Evolutionary conservation across 2,888 invertebrate species (phyloP).

Genomic region (Lithophane leautieri): DNA sequence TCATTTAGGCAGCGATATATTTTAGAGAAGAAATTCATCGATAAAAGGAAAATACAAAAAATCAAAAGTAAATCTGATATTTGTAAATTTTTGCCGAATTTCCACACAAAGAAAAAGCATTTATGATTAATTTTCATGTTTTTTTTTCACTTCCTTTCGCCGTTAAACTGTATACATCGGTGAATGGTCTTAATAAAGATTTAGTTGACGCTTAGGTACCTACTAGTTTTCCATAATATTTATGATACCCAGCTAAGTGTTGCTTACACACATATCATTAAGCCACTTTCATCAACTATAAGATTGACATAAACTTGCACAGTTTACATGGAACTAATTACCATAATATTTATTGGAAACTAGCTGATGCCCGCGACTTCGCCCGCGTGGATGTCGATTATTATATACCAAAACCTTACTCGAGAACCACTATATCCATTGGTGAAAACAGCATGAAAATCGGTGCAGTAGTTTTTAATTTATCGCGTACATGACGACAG

Average conservation of each 20-base stretch:
- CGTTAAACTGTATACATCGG: neutral
- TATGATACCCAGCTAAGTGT: neutral
- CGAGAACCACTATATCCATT: no score
- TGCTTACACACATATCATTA: neutral
- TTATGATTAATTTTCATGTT: neutral
- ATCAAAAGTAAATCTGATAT: no score
- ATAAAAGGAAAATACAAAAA: neutral
- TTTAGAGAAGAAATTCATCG: neutral
- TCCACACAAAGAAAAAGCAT: no score
- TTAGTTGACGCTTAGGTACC: neutral
- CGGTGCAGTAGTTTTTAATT: no score
- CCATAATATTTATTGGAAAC: slow-evolving; percentile 3
- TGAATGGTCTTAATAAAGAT: neutral
- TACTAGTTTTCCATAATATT: neutral
- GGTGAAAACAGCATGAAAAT: no score
- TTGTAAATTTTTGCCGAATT: no score
- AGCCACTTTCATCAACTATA: neutral
- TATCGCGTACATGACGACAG: no score
- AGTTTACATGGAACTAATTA: neutral
- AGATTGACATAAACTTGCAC: neutral
- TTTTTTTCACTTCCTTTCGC: neutral
- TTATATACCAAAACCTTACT: no score
- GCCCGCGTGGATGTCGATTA: no score
- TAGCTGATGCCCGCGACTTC: no score
- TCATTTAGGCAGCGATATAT: neutral